A percentile compares a stretch with the other conserved stretches of the same genome.
Conservation (phyloP, 2,113 vertebrate genomes). For the Panurus biarmicus region DNA sequence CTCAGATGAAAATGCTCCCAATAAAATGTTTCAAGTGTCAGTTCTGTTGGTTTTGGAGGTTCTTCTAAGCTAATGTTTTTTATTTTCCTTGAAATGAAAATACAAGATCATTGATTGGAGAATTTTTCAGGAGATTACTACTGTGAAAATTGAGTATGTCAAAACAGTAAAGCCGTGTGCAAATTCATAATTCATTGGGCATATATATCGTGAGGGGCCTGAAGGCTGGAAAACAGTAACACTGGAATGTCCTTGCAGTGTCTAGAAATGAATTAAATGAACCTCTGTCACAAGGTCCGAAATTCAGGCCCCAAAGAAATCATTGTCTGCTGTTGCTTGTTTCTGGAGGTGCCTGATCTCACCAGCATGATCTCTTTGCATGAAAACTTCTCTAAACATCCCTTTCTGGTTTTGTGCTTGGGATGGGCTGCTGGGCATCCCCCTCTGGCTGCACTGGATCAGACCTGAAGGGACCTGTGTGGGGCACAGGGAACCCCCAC, state of each 20-base stretch:
- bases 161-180: neutral
- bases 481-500: neutral
- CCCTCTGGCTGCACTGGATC: fast-evolving
- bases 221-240: neutral
- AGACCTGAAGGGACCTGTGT: neutral
- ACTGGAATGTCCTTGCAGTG: neutral
- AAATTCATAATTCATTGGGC: neutral
- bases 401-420: neutral
- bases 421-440: neutral
- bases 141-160: neutral
- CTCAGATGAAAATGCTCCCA: neutral
- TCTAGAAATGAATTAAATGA: neutral
- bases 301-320: neutral
- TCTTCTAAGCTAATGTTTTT: neutral
- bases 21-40: neutral
- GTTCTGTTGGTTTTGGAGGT: neutral
- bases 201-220: neutral
- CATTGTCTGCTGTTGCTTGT: neutral
- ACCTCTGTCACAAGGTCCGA: neutral
- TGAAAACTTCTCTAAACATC: fast-evolving
- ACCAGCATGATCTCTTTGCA: neutral
- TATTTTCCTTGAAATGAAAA: neutral
- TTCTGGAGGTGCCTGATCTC: neutral
- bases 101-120: neutral
- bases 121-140: neutral